These are phyloP conservation scores for Parazoanthus atlanticus DNA, from an alignment of 92 coral and sea anemone species.

Conservation along the genomic window DNA sequence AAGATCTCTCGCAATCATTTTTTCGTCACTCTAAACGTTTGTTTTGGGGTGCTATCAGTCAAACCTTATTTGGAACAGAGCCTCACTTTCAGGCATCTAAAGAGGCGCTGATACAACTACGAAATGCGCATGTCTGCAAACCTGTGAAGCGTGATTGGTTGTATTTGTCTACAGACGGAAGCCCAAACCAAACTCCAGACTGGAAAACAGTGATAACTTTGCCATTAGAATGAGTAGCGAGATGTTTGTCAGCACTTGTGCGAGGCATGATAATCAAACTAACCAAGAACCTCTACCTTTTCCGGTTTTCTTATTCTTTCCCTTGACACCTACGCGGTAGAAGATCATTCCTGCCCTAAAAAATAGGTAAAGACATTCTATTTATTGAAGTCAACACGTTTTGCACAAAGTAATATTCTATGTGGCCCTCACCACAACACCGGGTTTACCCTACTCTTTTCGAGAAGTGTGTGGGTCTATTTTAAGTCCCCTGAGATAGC, in stretches of 20 bases:
- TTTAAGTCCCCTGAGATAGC: no score
- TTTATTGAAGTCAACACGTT: no score
- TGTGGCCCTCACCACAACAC: no score
- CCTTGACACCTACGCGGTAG: conserved; percentile 94
- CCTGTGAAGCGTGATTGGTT: background rate
- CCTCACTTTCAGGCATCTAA: no score
- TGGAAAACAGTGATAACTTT: background rate
- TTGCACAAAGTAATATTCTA: no score
- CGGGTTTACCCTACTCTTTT: no score
- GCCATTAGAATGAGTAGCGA: background rate
- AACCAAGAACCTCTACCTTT: conserved; percentile 77
- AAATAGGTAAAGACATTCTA: no score
- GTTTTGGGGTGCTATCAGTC: no score
- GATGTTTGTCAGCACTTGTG: background rate
- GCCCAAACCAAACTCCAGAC: background rate
- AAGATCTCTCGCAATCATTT: no score
- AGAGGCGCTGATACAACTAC: background rate
- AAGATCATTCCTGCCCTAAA: conserved; percentile 83
- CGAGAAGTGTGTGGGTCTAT: no score
- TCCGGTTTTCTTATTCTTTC: conserved; percentile 90
- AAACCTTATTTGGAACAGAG: no score
- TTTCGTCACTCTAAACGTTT: no score
- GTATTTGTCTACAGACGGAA: background rate
- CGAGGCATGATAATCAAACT: background rate
- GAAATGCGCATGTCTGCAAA: background rate